These are phyloP conservation scores for Hippocampus abdominalis DNA, from an alignment of 2,113 vertebrate genomes.

Conservation along the genomic window DNA sequence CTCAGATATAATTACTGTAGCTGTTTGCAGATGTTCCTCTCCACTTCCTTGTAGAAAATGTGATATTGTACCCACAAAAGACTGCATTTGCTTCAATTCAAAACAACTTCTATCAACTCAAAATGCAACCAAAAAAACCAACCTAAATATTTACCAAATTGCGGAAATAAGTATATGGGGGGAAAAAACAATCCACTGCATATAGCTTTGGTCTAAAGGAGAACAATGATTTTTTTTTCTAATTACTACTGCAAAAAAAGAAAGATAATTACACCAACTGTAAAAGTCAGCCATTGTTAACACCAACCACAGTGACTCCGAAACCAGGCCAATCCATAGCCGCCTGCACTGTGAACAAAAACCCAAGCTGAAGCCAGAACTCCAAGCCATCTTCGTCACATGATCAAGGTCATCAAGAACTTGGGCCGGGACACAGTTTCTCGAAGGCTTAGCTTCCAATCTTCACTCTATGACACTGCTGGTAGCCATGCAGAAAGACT, in stretches of 20 bases:
- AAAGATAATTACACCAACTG: constrained; percentile 34
- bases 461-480: background rate
- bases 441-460: constrained; percentile 14
- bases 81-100: constrained; percentile 10
- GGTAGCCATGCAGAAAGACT: background rate
- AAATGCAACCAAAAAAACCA: constrained; percentile 21
- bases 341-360: constrained; percentile 33
- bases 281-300: constrained; percentile 60
- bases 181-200: constrained; percentile 33
- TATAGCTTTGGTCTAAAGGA: constrained; percentile 40
- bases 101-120: constrained; percentile 23
- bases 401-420: constrained; percentile 61
- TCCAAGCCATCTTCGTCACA: constrained; percentile 45
- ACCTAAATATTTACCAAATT: constrained; percentile 29
- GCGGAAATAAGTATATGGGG: constrained; percentile 17
- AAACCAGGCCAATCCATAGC: constrained; percentile 24
- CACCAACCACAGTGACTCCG: constrained; percentile 33
- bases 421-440: constrained; percentile 42
- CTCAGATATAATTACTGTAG: constrained; percentile 66
- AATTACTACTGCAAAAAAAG: constrained; percentile 45
- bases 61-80: constrained; percentile 29
- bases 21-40: constrained; percentile 64
- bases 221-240: constrained; percentile 39
- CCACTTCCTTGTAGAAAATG: constrained; percentile 39
- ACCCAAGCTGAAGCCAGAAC: constrained; percentile 47